A percentile compares a stretch with the other conserved stretches of the same genome.
Conservation (phyloP, 1,140 invertebrate species). For the Diorhabda elongata region DNA sequence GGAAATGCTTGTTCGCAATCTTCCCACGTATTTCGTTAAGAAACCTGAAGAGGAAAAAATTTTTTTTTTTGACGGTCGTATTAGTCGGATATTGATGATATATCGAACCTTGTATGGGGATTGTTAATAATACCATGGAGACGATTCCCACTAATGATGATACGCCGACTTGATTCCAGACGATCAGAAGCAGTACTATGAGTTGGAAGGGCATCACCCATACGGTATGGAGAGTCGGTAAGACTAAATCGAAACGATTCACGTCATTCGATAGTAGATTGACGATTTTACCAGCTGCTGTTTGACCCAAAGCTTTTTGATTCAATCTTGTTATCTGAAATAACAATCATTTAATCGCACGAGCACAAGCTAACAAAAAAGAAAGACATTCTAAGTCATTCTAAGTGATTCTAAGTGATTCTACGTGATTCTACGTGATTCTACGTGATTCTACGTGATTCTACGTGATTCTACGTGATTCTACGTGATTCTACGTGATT, state of each 20-base stretch:
- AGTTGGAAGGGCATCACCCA: slow-evolving; percentile 71
- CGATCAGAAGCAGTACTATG: slow-evolving; percentile 54
- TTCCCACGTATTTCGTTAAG: too few species aligned
- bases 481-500: too few species aligned
- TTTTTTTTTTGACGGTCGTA: background rate
- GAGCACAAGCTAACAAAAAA: too few species aligned
- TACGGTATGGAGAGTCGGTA: slow-evolving; percentile 59
- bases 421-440: too few species aligned
- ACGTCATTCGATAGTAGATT: slow-evolving; percentile 82
- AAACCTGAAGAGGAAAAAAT: background rate
- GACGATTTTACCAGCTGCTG: slow-evolving; percentile 75
- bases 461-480: too few species aligned
- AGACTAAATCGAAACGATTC: slow-evolving; percentile 59
- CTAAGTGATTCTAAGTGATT: too few species aligned
- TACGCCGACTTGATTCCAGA: slow-evolving; percentile 65
- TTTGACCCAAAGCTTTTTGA: slow-evolving; percentile 61
- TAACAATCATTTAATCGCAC: too few species aligned
- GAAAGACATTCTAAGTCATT: too few species aligned
- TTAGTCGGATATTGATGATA: slow-evolving; percentile 22
- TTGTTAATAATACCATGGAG: slow-evolving; percentile 55
- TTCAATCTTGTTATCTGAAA: slow-evolving; percentile 58
- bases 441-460: too few species aligned
- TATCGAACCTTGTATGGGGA: slow-evolving; percentile 63
- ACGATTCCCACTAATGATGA: slow-evolving; percentile 68
- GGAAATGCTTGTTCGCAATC: too few species aligned